These are phyloP conservation scores for Tetrao urogallus DNA, from an alignment of 2,113 vertebrate genomes.

Conservation along the genomic window DNA sequence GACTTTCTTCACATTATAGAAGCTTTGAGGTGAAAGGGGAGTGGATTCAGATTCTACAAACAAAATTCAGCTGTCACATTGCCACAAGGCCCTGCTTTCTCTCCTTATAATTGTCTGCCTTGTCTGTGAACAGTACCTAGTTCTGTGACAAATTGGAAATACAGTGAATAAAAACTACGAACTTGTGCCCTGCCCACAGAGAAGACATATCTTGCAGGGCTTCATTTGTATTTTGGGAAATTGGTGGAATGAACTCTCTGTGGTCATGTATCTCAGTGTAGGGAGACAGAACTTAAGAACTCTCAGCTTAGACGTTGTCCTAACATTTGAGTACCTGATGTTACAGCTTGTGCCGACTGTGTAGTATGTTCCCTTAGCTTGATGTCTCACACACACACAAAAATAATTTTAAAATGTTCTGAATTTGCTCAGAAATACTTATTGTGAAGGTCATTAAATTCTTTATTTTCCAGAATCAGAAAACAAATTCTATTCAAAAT, in stretches of 20 bases:
- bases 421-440: neutral
- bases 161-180: neutral
- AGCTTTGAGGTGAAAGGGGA: neutral
- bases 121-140: neutral
- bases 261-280: neutral
- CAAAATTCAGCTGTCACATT: neutral
- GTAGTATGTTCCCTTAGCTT: neutral
- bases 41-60: neutral
- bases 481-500: neutral
- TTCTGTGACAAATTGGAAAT: slow-evolving; percentile 14
- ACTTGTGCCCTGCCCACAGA: neutral
- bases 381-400: neutral
- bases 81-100: neutral
- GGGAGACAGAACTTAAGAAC: neutral
- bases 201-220: neutral
- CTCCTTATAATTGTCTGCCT: neutral
- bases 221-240: neutral
- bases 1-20: neutral
- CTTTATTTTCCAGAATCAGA: neutral
- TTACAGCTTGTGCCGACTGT: neutral
- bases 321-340: neutral
- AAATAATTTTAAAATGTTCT: neutral
- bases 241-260: neutral
- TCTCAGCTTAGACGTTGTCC: neutral
- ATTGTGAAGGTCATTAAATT: neutral